A percentile compares a stretch with the other conserved stretches of the same genome.
Conservation (phyloP, 2,797 vertebrate species). For the Odontamblyopus lacepedii region DNA sequence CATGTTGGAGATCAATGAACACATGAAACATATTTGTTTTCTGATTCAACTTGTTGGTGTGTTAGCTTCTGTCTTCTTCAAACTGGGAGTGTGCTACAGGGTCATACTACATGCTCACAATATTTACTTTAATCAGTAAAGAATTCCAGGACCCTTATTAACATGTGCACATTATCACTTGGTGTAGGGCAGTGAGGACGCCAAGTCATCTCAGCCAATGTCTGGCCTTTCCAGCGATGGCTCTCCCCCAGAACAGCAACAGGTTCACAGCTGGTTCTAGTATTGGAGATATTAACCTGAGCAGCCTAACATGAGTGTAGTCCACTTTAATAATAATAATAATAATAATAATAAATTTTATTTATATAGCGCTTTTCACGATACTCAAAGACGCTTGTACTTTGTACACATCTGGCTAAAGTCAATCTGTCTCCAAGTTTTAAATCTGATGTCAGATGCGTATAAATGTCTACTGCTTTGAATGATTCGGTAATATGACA, state of each 20-base stretch:
- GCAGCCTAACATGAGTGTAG: conserved; percentile 51
- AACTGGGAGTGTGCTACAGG: neutral
- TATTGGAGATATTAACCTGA: conserved; percentile 59
- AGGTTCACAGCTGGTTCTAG: conserved; percentile 69
- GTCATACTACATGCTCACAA: neutral
- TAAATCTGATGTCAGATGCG: conserved; percentile 37
- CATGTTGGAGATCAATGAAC: neutral
- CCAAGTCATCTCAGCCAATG: conserved; percentile 68
- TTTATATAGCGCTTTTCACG: too few relatives aligned
- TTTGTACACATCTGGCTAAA: conserved; percentile 43
- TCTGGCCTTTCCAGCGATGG: conserved; percentile 68
- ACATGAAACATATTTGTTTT: neutral
- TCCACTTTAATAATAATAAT: too few relatives aligned
- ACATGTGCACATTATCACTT: conserved; percentile 66
- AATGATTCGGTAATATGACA: conserved; percentile 19
- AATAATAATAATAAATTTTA: too few relatives aligned
- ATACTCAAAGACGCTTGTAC: too few relatives aligned
- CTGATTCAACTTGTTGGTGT: neutral
- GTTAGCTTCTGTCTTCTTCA: neutral
- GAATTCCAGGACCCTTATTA: conserved; percentile 41
- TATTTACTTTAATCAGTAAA: neutral
- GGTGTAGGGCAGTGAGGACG: conserved; percentile 76
- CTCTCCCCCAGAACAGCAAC: conserved; percentile 63
- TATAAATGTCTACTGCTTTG: conserved; percentile 27
- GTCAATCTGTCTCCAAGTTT: neutral